Evolutionary conservation across 2,797 vertebrate genomes (phyloP).

Genomic region (Propithecus perrieri): DNA sequence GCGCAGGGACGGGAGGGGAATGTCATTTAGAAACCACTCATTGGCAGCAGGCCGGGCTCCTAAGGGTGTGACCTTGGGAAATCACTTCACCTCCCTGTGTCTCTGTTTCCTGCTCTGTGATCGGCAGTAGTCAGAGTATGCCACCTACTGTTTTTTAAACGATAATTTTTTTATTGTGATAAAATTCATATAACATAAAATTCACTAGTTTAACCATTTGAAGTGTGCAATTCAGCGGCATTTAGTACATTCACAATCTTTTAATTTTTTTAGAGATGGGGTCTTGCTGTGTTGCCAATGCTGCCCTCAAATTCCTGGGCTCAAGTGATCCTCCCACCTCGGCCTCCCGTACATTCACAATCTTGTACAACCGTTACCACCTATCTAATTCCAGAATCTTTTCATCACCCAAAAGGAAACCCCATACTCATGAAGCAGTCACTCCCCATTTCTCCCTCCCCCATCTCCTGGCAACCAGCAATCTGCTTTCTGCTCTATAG

Average conservation of each 20-base stretch:
- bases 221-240: not conserved
- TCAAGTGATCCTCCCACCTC: not conserved
- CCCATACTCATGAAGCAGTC: not conserved
- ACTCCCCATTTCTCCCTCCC: not conserved
- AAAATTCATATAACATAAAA: not conserved
- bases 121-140: not conserved
- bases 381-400: not conserved
- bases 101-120: not conserved
- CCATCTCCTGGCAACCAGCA: not conserved
- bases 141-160: not conserved
- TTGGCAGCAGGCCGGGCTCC: not conserved
- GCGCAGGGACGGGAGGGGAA: not conserved
- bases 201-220: not conserved
- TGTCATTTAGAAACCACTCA: not conserved
- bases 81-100: not conserved
- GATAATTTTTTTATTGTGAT: not conserved
- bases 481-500: not conserved
- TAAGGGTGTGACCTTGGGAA: not conserved
- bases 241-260: not conserved
- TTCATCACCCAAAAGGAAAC: not conserved
- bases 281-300: not conserved
- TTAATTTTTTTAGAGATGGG: not conserved
- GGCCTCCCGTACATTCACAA: not conserved
- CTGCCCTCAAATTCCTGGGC: not conserved
- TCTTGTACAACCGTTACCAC: not conserved